These are phyloP conservation scores for Arbacia lixula DNA, from an alignment of 53 echinoderm and acorn worm species.

Conservation along the genomic window DNA sequence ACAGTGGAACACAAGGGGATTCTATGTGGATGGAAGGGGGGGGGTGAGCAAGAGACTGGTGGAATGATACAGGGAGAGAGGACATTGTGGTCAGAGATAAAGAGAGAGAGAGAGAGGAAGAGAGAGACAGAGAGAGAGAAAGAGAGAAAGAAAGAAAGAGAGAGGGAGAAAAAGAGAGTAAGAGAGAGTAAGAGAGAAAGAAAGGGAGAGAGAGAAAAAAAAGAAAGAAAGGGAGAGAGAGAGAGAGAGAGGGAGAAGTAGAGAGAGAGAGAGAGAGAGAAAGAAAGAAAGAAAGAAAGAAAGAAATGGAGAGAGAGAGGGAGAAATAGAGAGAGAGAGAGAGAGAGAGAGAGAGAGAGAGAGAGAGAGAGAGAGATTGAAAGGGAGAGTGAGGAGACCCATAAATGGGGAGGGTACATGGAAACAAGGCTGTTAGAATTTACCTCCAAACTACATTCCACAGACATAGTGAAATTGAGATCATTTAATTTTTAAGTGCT, in stretches of 20 bases:
- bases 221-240: not conserved
- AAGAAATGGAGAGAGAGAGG: not conserved
- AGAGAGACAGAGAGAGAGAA: not conserved
- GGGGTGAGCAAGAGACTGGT: not conserved
- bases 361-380: not conserved
- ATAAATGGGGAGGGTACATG: not conserved
- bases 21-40: no score
- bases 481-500: no score
- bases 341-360: not conserved
- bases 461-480: no score
- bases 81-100: not conserved
- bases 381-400: not conserved
- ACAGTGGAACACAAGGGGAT: not conserved
- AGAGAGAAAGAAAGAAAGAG: no score
- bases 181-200: not conserved
- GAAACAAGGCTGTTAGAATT: no score
- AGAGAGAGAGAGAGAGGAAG: not conserved
- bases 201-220: not conserved
- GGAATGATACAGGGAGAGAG: not conserved
- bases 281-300: not conserved
- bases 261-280: not conserved
- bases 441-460: no score
- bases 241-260: not conserved
- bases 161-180: not conserved
- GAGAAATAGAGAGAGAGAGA: not conserved